phyloP scores from a whole-genome alignment of 30 jellyfish, hydroid and myxozoan species.

The Cassiopea andromeda region DNA sequence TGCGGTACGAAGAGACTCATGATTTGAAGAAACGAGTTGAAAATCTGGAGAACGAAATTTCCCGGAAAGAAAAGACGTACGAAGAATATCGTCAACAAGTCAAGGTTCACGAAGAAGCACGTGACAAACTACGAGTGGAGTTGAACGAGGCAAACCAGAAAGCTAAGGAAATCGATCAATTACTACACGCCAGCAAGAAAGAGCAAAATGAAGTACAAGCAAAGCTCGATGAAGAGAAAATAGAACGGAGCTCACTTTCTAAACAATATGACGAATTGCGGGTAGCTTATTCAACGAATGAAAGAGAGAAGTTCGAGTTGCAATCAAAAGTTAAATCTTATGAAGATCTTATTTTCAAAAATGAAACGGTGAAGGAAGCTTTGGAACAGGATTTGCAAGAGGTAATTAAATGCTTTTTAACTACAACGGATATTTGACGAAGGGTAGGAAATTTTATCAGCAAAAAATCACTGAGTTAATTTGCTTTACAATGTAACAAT shows the following conservation, averaged over 20 bases:
- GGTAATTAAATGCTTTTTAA: neutral
- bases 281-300: slow-evolving; percentile 34
- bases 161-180: slow-evolving; percentile 40
- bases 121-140: slow-evolving; percentile 67
- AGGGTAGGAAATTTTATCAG: neutral
- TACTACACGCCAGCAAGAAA: slow-evolving; percentile 15
- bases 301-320: slow-evolving; percentile 60
- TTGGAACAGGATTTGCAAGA: slow-evolving; percentile 64
- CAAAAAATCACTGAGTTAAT: neutral
- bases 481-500: no score
- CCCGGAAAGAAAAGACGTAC: slow-evolving; percentile 65
- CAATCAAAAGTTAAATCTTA: slow-evolving; percentile 26
- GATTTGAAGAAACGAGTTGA: slow-evolving; percentile 55
- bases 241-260: slow-evolving; percentile 49
- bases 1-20: slow-evolving; percentile 79
- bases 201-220: slow-evolving; percentile 52
- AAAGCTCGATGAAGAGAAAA: slow-evolving; percentile 43
- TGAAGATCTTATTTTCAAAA: slow-evolving; percentile 50
- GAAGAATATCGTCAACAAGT: slow-evolving; percentile 66
- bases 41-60: slow-evolving; percentile 55
- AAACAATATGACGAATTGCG: slow-evolving; percentile 70
- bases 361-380: slow-evolving; percentile 54
- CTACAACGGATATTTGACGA: neutral
- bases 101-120: slow-evolving; percentile 71
- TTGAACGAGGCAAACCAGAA: slow-evolving; percentile 62